phyloP scores from a whole-genome alignment of 2,113 vertebrate genomes.

The Phyllopteryx taeniolatus region DNA sequence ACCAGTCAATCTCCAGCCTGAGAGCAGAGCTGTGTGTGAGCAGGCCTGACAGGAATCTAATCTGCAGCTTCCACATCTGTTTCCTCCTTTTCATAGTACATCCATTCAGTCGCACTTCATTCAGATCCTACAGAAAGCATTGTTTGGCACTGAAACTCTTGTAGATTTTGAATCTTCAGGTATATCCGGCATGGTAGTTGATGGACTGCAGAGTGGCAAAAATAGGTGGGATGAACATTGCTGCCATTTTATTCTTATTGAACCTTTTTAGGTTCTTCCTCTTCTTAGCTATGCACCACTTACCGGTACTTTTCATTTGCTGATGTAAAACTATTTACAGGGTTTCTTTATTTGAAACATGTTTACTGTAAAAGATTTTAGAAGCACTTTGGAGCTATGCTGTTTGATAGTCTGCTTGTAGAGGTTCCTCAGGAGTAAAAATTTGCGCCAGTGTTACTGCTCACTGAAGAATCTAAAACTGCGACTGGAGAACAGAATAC shows the following conservation, averaged over 20 bases:
- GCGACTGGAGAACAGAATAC: background rate
- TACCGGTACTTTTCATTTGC: background rate
- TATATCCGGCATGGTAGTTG: slow-evolving; percentile 8
- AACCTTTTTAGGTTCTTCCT: background rate
- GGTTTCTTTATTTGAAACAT: background rate
- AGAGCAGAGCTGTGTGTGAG: slow-evolving; percentile 18
- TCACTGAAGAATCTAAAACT: background rate
- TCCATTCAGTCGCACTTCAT: slow-evolving; percentile 38
- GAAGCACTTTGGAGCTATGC: background rate
- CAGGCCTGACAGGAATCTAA: slow-evolving; percentile 50
- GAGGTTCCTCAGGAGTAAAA: background rate
- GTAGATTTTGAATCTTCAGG: slow-evolving; percentile 10
- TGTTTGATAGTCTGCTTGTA: background rate
- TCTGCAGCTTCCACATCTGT: slow-evolving; percentile 66
- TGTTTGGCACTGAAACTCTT: slow-evolving; percentile 25
- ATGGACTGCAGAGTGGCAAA: slow-evolving; percentile 4
- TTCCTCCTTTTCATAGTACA: slow-evolving; percentile 59
- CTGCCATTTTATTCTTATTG: background rate
- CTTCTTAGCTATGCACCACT: background rate
- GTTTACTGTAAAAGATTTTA: background rate
- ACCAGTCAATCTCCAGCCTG: slow-evolving; percentile 6
- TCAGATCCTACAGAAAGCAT: slow-evolving; percentile 31
- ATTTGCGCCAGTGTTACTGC: background rate
- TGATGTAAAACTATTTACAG: background rate
- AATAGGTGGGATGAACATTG: background rate